Evolutionary conservation across 1,140 invertebrate species (phyloP).

Genomic region (Temnothorax curvispinosus): DNA sequence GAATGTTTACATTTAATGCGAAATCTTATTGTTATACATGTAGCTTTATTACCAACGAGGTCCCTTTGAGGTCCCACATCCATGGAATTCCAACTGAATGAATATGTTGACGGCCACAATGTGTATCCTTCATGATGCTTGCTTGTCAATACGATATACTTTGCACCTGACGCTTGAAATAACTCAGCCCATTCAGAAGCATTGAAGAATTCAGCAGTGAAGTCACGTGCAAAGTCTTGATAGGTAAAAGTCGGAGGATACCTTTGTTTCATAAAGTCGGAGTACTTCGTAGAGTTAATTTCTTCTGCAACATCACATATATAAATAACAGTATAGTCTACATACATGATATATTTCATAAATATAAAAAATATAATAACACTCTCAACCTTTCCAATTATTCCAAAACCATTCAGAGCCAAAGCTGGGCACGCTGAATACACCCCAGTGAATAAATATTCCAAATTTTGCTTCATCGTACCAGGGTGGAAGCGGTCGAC

Average conservation of each 20-base stretch:
- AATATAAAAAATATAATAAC: background rate
- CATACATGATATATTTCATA: background rate
- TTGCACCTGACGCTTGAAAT: conserved; percentile 92
- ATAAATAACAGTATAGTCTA: background rate
- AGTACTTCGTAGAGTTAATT: conserved; percentile 76
- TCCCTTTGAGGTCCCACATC: conserved; percentile 95
- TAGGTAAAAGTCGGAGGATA: conserved; percentile 94
- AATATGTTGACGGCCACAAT: conserved; percentile 94
- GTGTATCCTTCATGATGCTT: conserved; percentile 98
- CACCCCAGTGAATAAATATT: conserved; percentile 97
- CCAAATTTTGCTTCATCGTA: conserved; percentile 96
- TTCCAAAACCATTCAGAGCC: conserved; percentile 96
- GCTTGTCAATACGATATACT: conserved; percentile 95
- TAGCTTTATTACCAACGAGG: conserved; percentile 87
- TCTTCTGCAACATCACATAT: conserved; percentile 67
- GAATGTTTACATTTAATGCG: conserved; percentile 10
- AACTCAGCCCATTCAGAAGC: conserved; percentile 91
- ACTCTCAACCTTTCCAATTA: conserved; percentile 88
- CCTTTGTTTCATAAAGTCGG: conserved; percentile 91
- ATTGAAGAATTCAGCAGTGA: conserved; percentile 94
- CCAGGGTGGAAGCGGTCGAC: conserved; percentile 94
- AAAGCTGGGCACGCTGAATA: conserved; percentile 95
- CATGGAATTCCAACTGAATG: conserved; percentile 96
- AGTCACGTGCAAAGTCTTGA: conserved; percentile 93
- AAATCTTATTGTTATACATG: conserved; percentile 29